Percentiles rank a stretch among this genome's conserved stretches.
Evolutionary conservation across 2,113 vertebrate species (phyloP).

Genomic region (Dermatemys mawii): DNA sequence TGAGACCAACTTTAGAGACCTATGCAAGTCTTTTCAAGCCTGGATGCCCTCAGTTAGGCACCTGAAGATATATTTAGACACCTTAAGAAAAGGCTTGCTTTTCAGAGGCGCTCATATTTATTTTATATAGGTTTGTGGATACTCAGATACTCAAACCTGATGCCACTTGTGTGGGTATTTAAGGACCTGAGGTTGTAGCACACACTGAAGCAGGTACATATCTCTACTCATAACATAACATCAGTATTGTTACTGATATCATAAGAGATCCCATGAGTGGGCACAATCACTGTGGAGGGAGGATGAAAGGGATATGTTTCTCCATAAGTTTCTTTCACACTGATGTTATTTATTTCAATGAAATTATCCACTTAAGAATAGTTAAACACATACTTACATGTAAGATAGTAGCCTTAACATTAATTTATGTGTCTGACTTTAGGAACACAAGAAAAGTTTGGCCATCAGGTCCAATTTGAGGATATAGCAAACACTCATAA

Average conservation of each 20-base stretch:
- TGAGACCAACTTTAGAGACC: not conserved
- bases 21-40: not conserved
- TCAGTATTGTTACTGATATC: not conserved
- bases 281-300: not conserved
- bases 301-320: not conserved
- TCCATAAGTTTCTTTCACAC: not conserved
- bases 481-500: not conserved
- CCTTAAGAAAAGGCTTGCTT: not conserved
- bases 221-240: not conserved
- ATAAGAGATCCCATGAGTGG: not conserved
- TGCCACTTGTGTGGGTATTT: not conserved
- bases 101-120: not conserved
- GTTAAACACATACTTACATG: not conserved
- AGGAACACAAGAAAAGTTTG: not conserved
- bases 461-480: not conserved
- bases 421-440: not conserved
- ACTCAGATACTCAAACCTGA: not conserved
- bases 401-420: not conserved
- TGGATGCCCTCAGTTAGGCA: not conserved
- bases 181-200: not conserved
- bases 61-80: not conserved
- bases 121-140: not conserved
- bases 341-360: not conserved
- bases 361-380: not conserved
- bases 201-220: not conserved